phyloP scores from a whole-genome alignment of 2,888 invertebrate genomes.

The Acanthopleura granulata region DNA sequence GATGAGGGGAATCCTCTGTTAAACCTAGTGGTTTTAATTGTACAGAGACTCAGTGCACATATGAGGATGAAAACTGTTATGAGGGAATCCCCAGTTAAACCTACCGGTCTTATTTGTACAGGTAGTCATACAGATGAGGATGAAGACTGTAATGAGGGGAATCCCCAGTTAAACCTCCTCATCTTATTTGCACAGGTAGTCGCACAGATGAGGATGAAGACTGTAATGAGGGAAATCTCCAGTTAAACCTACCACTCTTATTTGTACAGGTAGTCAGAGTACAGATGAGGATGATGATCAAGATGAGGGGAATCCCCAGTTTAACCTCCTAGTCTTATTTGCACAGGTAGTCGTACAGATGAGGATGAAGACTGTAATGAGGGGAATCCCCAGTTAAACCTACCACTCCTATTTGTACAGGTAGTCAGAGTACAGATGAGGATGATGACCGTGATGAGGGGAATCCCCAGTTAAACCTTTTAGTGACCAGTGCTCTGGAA shows the following conservation, averaged over 20 bases:
- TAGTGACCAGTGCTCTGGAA: conserved; percentile 74
- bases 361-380: no score
- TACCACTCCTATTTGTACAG: not conserved
- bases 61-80: conserved; percentile 10
- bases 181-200: no score
- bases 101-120: conserved; percentile 70
- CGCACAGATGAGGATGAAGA: no score
- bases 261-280: not conserved
- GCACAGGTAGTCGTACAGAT: no score
- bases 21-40: conserved; percentile 73
- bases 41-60: not conserved
- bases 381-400: no score
- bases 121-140: no score
- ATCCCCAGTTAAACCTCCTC: no score
- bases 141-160: no score
- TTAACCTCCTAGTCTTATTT: no score
- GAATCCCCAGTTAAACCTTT: conserved; percentile 72
- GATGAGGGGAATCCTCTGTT: conserved; percentile 60
- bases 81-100: conserved; percentile 70
- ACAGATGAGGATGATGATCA: no score
- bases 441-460: conserved; percentile 21
- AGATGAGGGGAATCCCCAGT: no score
- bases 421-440: not conserved
- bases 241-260: not conserved
- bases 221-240: no score